Conservation (phyloP, 2,888 invertebrate genomes). For the Nomada ruficornis region DNA sequence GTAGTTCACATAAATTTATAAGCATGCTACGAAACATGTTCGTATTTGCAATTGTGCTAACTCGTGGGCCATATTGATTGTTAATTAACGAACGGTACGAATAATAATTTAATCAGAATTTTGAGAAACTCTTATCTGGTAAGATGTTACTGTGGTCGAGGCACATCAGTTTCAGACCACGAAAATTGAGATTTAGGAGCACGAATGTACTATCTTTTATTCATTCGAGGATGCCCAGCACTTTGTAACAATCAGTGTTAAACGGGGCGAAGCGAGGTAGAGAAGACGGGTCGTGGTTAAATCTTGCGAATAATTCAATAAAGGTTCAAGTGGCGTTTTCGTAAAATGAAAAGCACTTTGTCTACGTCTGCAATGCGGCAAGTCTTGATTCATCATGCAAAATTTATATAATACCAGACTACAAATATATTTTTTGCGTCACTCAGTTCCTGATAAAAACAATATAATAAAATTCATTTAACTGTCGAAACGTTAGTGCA, state of each 20-base stretch:
- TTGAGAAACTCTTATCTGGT: too few species aligned
- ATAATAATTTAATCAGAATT: too few species aligned
- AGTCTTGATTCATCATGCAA: not conserved
- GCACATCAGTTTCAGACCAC: not conserved
- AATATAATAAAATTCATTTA: not conserved
- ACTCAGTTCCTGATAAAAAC: not conserved
- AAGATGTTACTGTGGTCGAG: not conserved
- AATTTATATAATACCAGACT: not conserved
- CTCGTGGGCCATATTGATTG: too few species aligned
- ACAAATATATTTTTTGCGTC: not conserved
- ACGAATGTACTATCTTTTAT: constrained; percentile 17
- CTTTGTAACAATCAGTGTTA: constrained; percentile 53
- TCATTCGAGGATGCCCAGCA: constrained; percentile 28
- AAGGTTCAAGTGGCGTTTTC: constrained; percentile 25
- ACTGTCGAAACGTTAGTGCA: constrained; percentile 1
- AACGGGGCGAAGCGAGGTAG: constrained; percentile 38
- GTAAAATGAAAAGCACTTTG: constrained; percentile 18
- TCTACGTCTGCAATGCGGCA: constrained; percentile 23
- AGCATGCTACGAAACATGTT: too few species aligned
- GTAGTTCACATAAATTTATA: too few species aligned
- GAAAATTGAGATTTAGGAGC: constrained; percentile 35
- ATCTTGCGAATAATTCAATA: constrained; percentile 55
- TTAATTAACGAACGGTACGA: too few species aligned
- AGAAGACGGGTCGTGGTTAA: constrained; percentile 46
- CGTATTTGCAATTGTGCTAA: too few species aligned